Percentiles rank a stretch among this genome's conserved stretches.
These are phyloP conservation scores for Girardinus metallicus DNA, from an alignment of 2,797 vertebrate species.

Conservation along the genomic window DNA sequence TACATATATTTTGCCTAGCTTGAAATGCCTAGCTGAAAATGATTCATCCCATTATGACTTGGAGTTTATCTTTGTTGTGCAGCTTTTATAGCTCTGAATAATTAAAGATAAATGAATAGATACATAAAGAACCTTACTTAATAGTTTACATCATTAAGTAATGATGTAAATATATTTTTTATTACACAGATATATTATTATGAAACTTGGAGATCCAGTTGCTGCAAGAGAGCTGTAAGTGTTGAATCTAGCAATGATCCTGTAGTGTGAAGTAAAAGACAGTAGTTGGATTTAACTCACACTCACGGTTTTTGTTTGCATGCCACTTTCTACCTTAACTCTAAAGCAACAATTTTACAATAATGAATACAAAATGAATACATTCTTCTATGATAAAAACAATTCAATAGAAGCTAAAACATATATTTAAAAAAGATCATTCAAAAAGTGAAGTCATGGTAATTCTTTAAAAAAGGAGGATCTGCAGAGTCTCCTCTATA, in stretches of 20 bases:
- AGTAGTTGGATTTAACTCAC: background rate
- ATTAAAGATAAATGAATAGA: slow-evolving; percentile 23
- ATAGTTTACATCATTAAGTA: slow-evolving; percentile 3
- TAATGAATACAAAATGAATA: background rate
- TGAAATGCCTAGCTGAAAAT: background rate
- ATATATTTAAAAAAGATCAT: background rate
- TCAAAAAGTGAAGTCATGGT: background rate
- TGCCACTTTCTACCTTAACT: background rate
- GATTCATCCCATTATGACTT: slow-evolving; percentile 22
- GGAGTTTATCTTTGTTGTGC: background rate
- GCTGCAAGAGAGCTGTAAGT: background rate
- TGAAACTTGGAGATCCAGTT: background rate
- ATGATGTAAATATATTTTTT: background rate
- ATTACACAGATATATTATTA: background rate
- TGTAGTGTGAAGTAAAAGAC: background rate
- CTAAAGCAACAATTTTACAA: background rate
- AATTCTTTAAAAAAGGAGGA: background rate
- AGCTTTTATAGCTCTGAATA: slow-evolving; percentile 9
- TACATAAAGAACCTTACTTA: slow-evolving; percentile 14
- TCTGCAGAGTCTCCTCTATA: background rate
- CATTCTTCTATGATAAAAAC: background rate
- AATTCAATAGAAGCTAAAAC: background rate
- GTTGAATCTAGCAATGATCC: background rate
- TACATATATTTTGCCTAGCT: slow-evolving; percentile 20
- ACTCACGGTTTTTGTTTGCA: background rate